phyloP scores from a whole-genome alignment of 2,113 vertebrate species.

The Alethe diademata region DNA sequence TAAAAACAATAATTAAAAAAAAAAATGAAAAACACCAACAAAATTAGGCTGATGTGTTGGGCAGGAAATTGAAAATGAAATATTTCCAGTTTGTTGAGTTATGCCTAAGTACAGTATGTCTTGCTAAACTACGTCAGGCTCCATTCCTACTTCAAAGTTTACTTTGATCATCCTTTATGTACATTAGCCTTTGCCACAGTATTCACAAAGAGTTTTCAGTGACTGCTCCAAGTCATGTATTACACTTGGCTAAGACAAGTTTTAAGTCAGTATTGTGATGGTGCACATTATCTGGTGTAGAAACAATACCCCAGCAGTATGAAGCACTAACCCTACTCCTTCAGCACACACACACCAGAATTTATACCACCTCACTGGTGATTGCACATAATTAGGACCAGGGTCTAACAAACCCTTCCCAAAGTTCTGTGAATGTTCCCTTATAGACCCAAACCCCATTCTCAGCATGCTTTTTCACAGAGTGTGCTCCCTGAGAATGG shows the following conservation, averaged over 20 bases:
- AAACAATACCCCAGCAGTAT: neutral
- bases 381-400: neutral
- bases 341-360: neutral
- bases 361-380: neutral
- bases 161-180: conserved; percentile 65
- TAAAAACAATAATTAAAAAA: neutral
- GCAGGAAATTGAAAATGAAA: conserved; percentile 43
- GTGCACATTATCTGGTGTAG: neutral
- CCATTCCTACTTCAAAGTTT: conserved; percentile 54
- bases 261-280: neutral
- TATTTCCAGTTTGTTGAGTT: conserved; percentile 55
- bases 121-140: conserved; percentile 16
- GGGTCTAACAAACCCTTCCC: neutral
- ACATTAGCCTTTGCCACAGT: conserved; percentile 44
- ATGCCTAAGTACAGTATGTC: neutral
- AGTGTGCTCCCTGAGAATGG: neutral
- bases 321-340: neutral
- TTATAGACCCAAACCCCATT: neutral
- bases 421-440: neutral
- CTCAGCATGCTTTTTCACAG: neutral
- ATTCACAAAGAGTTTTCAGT: conserved; percentile 31
- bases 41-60: neutral
- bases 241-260: neutral
- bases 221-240: conserved; percentile 17
- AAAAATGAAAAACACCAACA: neutral